Evolutionary conservation across 2,113 vertebrate species (phyloP).

Genomic region (Emydura subglobosa): DNA sequence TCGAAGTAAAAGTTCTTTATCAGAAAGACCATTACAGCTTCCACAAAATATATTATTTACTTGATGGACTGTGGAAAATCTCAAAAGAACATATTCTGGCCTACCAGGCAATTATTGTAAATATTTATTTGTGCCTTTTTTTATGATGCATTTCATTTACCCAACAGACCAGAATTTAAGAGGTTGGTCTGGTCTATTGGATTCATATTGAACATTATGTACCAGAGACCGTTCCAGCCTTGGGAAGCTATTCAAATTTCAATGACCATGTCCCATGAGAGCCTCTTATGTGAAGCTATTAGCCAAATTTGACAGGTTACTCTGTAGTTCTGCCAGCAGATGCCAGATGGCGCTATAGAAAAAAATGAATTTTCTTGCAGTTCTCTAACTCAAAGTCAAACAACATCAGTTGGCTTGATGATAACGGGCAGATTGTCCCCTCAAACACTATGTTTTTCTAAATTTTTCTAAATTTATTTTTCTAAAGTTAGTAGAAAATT

Average conservation of each 20-base stretch:
- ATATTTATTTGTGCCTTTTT: background rate
- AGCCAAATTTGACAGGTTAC: background rate
- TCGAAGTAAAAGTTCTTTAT: background rate
- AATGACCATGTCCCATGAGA: background rate
- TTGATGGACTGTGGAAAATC: constrained; percentile 12
- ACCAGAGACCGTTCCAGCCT: background rate
- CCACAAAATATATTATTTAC: constrained; percentile 33
- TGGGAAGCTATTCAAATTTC: background rate
- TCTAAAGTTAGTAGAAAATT: background rate
- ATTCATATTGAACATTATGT: background rate
- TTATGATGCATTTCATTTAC: background rate
- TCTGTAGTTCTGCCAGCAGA: background rate
- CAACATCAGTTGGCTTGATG: background rate
- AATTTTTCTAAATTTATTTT: background rate
- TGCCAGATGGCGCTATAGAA: background rate
- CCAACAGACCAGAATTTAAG: background rate
- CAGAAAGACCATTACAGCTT: background rate
- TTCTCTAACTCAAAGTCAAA: background rate
- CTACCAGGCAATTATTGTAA: background rate
- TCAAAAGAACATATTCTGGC: constrained; percentile 16
- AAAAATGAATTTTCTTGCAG: background rate
- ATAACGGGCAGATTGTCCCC: background rate
- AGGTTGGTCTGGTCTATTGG: background rate
- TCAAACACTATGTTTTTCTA: background rate
- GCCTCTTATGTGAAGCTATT: background rate